phyloP scores from a whole-genome alignment of 2,797 vertebrate genomes.

The Echiichthys vipera region DNA sequence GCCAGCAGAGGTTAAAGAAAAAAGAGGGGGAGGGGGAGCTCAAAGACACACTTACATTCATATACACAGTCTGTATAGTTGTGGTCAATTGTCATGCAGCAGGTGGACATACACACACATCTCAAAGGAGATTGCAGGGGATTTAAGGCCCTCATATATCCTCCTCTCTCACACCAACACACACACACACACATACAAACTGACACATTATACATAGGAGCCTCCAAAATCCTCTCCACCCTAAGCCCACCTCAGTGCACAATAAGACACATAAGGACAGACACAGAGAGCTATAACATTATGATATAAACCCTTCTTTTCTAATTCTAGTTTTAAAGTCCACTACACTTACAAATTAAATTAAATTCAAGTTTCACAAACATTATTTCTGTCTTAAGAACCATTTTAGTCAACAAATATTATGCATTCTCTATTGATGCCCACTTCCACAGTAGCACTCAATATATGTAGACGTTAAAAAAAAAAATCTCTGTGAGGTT shows the following conservation, averaged over 20 bases:
- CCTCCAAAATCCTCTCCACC: conserved; percentile 32
- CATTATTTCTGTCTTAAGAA: conserved; percentile 6
- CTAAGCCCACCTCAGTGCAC: conserved; percentile 49
- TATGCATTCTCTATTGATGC: not conserved
- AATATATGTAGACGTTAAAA: not conserved
- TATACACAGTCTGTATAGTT: conserved; percentile 28
- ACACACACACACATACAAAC: conserved; percentile 32
- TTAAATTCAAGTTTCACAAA: conserved; percentile 10
- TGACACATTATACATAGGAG: conserved; percentile 52
- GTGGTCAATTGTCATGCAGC: conserved; percentile 72
- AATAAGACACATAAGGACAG: conserved; percentile 36
- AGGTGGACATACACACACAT: conserved; percentile 67
- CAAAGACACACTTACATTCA: conserved; percentile 39
- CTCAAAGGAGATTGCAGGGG: conserved; percentile 74
- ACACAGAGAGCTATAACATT: conserved; percentile 20
- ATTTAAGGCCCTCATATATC: conserved; percentile 71
- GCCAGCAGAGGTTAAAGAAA: conserved; percentile 19
- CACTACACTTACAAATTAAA: not conserved
- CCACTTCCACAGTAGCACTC: not conserved
- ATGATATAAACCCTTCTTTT: conserved; percentile 35
- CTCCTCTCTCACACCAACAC: conserved; percentile 33
- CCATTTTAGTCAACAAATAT: conserved; percentile 18
- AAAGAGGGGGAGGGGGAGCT: too few relatives aligned
- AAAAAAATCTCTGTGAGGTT: conserved; percentile 18
- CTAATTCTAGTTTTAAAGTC: conserved; percentile 14